A percentile compares a stretch with the other conserved stretches of the same genome.
Conservation (phyloP, 2,888 invertebrate genomes). For the Melipona beecheii region DNA sequence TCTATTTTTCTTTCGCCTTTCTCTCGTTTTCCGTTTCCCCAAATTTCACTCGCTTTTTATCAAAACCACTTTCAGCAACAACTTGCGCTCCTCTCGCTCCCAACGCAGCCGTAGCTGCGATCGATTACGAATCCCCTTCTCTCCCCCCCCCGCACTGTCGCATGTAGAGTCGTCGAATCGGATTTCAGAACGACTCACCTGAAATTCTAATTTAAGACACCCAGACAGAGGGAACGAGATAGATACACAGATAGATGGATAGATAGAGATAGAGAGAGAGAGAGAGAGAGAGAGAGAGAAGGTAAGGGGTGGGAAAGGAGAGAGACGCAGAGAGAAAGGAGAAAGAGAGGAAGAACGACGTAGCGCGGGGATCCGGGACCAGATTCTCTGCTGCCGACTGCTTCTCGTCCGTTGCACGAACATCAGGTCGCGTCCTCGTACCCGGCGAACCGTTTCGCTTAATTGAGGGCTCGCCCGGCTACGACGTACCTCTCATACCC, state of each 20-base stretch:
- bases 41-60: constrained; percentile 27
- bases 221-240: neutral
- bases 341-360: no score
- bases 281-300: neutral
- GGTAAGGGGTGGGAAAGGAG: neutral
- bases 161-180: constrained; percentile 67
- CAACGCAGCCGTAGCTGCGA: constrained; percentile 40
- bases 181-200: constrained; percentile 69
- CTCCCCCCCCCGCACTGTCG: constrained; percentile 19
- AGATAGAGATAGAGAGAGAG: neutral
- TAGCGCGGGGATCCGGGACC: constrained; percentile 24
- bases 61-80: constrained; percentile 4
- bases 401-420: constrained; percentile 47
- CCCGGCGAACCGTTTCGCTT: constrained; percentile 58
- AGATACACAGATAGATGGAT: neutral
- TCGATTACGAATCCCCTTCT: constrained; percentile 62
- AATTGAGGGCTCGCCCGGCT: constrained; percentile 57
- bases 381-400: constrained; percentile 43
- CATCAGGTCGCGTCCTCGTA: constrained; percentile 48
- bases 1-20: neutral
- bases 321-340: no score
- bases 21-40: neutral
- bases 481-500: constrained; percentile 33
- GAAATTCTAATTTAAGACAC: constrained; percentile 74
- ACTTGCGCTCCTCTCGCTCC: constrained; percentile 20